phyloP scores from a whole-genome alignment of 2,797 vertebrate species.

The Lepilemur ruficaudatus region DNA sequence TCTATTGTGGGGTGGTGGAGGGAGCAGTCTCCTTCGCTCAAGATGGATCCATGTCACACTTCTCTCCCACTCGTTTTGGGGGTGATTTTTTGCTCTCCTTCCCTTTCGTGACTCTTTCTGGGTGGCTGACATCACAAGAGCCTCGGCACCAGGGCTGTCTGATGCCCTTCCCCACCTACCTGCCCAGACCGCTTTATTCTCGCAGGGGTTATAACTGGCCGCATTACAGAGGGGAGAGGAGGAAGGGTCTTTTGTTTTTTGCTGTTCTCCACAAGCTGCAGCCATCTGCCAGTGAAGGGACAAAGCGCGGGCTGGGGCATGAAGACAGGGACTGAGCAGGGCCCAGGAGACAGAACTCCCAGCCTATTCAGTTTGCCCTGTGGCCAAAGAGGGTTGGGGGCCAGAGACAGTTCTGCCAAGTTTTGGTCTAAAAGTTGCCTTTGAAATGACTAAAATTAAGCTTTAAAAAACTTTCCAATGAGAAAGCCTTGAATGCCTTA shows the following conservation, averaged over 20 bases:
- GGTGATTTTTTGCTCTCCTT: neutral
- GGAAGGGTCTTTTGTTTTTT: neutral
- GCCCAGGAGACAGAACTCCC: neutral
- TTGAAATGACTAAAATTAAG: slow-evolving; percentile 28
- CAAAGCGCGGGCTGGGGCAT: too few species aligned
- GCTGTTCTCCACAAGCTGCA: neutral
- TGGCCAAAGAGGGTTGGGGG: neutral
- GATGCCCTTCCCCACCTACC: neutral
- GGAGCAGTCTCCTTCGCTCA: neutral
- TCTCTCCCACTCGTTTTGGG: neutral
- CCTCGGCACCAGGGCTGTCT: neutral
- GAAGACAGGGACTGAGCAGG: neutral
- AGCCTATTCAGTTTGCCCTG: neutral
- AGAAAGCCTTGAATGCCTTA: neutral
- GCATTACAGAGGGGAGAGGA: neutral
- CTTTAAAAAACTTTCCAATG: neutral
- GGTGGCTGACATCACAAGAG: neutral
- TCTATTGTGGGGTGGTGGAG: neutral
- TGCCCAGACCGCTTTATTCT: neutral
- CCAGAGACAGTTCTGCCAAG: neutral
- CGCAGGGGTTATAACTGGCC: neutral
- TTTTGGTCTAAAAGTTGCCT: slow-evolving; percentile 37
- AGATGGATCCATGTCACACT: neutral
- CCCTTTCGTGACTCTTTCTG: neutral
- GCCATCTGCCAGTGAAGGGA: neutral